Base-by-base conservation (phyloP, 2,797 vertebrate species). In the Sparus aurata region DNA sequence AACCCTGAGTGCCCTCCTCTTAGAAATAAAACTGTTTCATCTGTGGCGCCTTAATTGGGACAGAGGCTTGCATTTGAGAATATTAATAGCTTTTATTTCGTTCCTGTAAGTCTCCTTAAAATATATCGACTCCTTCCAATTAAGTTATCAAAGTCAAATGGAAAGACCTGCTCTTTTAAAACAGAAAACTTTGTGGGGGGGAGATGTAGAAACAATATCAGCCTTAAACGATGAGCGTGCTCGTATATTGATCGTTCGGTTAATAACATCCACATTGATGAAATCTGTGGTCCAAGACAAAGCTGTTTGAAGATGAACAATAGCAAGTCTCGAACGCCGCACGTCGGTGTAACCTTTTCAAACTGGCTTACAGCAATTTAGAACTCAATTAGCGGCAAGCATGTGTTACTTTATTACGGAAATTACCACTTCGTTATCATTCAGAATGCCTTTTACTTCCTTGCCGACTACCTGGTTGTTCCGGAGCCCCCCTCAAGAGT, bases 11-110 rank as follows among this genome's bases (percentile, higher is more conserved):
- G 88, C 77, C 87, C 85, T 86, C 71, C 70, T 30, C 82, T 87
- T 79, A 87, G 83, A 91, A 91, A 90, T 85, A 58, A 92, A 92
- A 90, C 23, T n/a, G 80, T 73, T 92, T 90, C 73, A 86, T 90
- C 88, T 85, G 30, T 80, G 68, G 75, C 84, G 67, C 70, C 66
- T 83, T 92, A 93, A 94, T 88, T 92, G 86, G 87, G 82, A 85
- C 75, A 82, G 77, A 86, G 53, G 25, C 25, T 46, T 73, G 54
- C 75, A 77, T 92, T 88, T 86, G 79, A 84, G 72, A 76, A 90
- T 86, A 82, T 92, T 82, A 90, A 91, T 87, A 82, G 75, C 69
- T 84, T 82, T 82, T 30, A 78, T 84, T 90, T 84, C 25, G 66
- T 73, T 79, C 72, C 63, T 77, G 66, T 71, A 67, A 77, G 78